Evolutionary conservation across 2,888 invertebrate species (phyloP).

Genomic region (Schrankia costaestrigalis): DNA sequence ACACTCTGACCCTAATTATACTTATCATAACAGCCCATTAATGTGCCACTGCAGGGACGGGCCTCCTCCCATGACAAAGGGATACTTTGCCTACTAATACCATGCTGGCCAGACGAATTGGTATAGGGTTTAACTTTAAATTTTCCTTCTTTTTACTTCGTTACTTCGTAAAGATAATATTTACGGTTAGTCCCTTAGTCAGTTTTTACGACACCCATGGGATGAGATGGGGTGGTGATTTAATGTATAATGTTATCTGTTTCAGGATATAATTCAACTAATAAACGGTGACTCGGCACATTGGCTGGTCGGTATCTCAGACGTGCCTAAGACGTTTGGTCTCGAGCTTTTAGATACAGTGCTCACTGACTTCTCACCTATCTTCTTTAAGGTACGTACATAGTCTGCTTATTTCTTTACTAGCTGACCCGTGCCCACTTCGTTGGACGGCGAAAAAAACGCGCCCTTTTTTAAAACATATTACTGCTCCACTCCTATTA

Average conservation of each 20-base stretch:
- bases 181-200: too few relatives aligned
- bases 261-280: slow-evolving; percentile 95
- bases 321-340: slow-evolving; percentile 98
- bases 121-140: too few relatives aligned
- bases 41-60: neutral
- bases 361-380: slow-evolving; percentile 90
- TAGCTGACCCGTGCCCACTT: too few relatives aligned
- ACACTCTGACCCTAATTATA: too few relatives aligned
- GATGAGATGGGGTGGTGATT: neutral
- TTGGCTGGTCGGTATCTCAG: slow-evolving; percentile 97
- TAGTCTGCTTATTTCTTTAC: too few relatives aligned
- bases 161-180: neutral
- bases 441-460: too few relatives aligned
- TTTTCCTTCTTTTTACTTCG: neutral
- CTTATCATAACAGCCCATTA: too few relatives aligned
- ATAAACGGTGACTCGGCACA: slow-evolving; percentile 98
- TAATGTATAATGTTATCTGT: neutral
- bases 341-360: slow-evolving; percentile 97
- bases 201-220: too few relatives aligned
- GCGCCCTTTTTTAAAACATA: too few relatives aligned
- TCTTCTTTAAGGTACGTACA: slow-evolving; percentile 93
- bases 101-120: too few relatives aligned
- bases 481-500: too few relatives aligned
- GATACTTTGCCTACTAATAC: neutral
- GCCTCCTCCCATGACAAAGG: neutral